Base-by-base conservation (phyloP, 2,113 vertebrate species). In the Kobus ellipsiprymnus region DNA sequence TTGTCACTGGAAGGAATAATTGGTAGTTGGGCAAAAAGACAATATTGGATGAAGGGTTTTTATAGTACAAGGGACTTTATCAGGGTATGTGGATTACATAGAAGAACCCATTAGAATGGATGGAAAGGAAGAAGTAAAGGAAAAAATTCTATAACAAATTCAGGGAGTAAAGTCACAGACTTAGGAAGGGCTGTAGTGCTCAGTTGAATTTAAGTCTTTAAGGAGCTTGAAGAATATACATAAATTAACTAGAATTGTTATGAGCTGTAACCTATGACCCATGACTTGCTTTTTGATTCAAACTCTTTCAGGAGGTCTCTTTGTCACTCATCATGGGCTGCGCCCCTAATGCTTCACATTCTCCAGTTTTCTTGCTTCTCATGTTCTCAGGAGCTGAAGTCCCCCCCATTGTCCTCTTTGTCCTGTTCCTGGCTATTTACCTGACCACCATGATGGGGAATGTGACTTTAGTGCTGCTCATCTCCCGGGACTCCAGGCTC, bases 391-490 rank as follows among this genome's bases (percentile, higher is more conserved):
- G 40, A 52, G 9, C 64, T 33, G 14, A 30, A 2, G 29, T 91
- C 6, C 64, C 96, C 11, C 57, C 87, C 7, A 16, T 6, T 23
- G 11, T 97, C 23, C 64, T 98, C 10, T 98, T 98, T 62, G 23
- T 97, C 48, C 10, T 95, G 4, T 97, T 98, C 36, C 77, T 98
- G 57, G 46, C 92, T 52, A 40, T 98, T 81, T 98, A 98, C n/a
- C 55, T 95, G 60, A 62, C 62, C 27, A 97, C 97, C 29, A 36
- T 98, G 23, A 2, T 98, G 83, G 98, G 97, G 33, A 98, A 98
- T 8, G 5, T 97, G 50, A 97, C 95, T 40, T 91, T 98, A 60
- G 67, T 98, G 19, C 29, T 97, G 13, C 98, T 98, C 40, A 97
- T 98, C 87, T 97, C 96, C 40, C 0, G 46, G n/a, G 97, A 97